phyloP scores from a whole-genome alignment of 23 tunicate species.

The Clavelina lepadiformis region DNA sequence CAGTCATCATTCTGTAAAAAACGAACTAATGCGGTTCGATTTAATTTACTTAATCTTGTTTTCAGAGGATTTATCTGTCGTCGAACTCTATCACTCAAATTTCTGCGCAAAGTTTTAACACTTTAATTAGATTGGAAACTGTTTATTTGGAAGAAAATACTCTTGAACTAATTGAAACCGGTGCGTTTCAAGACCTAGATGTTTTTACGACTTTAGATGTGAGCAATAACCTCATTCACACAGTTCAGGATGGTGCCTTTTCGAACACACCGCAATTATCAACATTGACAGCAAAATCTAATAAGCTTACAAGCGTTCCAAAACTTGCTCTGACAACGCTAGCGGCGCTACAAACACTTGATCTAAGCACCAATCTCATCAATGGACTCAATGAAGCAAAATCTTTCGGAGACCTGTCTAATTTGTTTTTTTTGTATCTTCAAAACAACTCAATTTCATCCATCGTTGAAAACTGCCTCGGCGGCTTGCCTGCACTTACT shows the following conservation, averaged over 20 bases:
- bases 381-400: conserved; percentile 33
- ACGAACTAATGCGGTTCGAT: too few species aligned
- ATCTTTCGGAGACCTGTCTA: conserved; percentile 49
- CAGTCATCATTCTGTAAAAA: too few species aligned
- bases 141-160: conserved; percentile 42
- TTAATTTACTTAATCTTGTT: neutral
- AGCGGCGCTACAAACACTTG: conserved; percentile 44
- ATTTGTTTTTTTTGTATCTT: conserved; percentile 21
- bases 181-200: conserved; percentile 42
- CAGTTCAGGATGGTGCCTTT: conserved; percentile 53
- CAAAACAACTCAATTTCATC: conserved; percentile 52
- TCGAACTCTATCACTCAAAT: conserved; percentile 37
- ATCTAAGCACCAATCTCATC: conserved; percentile 50
- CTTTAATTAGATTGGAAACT: conserved; percentile 40
- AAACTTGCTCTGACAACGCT: conserved; percentile 35
- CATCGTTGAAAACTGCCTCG: conserved; percentile 39
- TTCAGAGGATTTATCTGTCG: conserved; percentile 70
- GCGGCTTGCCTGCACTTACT: conserved; percentile 49
- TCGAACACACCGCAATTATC: conserved; percentile 26
- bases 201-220: conserved; percentile 37
- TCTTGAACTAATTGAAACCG: conserved; percentile 36
- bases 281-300: conserved; percentile 26
- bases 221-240: conserved; percentile 54
- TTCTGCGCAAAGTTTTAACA: conserved; percentile 49
- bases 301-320: conserved; percentile 54